phyloP scores from a whole-genome alignment of 2,888 invertebrate species.

The Temnothorax ravouxi region DNA sequence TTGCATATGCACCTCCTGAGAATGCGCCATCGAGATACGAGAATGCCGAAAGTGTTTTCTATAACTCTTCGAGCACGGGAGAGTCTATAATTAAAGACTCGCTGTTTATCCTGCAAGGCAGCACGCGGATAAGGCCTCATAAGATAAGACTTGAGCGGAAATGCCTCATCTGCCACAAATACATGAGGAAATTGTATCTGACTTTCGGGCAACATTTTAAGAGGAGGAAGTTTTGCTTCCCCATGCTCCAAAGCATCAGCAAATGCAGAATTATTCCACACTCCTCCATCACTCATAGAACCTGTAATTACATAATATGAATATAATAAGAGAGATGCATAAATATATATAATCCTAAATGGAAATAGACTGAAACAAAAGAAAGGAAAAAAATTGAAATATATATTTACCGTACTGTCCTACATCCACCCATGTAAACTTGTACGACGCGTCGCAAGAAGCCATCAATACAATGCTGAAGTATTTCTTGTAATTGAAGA shows the following conservation, averaged over 20 bases:
- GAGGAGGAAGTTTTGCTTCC: not conserved
- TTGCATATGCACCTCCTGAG: not conserved
- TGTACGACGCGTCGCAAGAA: not conserved
- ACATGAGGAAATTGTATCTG: not conserved
- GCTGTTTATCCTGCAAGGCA: not conserved
- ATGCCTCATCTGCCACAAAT: not conserved
- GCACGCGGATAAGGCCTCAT: not conserved
- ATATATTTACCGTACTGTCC: constrained; percentile 15
- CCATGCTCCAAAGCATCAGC: not conserved
- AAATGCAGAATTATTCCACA: not conserved
- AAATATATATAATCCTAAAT: too few species aligned
- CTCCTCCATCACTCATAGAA: constrained; percentile 5
- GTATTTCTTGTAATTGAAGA: not conserved
- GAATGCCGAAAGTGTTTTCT: constrained; percentile 4
- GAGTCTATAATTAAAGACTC: not conserved
- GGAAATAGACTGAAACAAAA: too few species aligned
- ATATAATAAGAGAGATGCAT: not conserved
- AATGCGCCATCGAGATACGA: constrained; percentile 6
- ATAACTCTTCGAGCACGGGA: constrained; percentile 1
- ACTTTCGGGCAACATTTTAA: not conserved
- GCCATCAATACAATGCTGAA: constrained; percentile 14
- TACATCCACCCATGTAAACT: constrained; percentile 8
- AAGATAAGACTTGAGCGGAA: not conserved
- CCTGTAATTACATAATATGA: not conserved
- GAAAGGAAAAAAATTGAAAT: not conserved